phyloP scores from a whole-genome alignment of 2,113 vertebrate genomes.

The Spermophilus dauricus region DNA sequence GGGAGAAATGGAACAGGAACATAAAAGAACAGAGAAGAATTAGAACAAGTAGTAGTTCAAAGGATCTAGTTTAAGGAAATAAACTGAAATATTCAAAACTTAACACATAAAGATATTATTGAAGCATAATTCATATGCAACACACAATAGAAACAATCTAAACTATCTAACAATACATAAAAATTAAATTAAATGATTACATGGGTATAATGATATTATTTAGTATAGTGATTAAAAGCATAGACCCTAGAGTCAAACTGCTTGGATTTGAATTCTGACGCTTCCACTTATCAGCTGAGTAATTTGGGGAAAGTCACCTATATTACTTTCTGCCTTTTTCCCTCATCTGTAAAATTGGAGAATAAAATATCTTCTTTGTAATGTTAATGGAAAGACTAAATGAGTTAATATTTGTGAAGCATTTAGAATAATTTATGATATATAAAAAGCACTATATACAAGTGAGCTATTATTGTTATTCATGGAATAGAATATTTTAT shows the following conservation, averaged over 20 bases:
- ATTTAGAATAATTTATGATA: neutral
- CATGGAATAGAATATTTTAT: neutral
- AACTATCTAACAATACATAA: neutral
- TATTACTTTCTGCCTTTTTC: neutral
- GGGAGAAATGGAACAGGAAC: neutral
- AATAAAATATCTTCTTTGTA: neutral
- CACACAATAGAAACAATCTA: neutral
- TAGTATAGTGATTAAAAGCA: neutral
- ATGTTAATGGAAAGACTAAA: neutral
- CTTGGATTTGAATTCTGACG: neutral
- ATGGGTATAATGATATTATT: neutral
- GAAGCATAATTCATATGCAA: neutral
- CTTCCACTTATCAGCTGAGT: neutral
- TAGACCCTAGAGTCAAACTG: neutral
- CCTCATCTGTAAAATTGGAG: neutral
- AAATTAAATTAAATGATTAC: neutral
- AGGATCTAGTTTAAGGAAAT: neutral
- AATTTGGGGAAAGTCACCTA: neutral
- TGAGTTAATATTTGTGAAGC: neutral
- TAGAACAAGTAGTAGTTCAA: neutral
- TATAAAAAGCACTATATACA: neutral
- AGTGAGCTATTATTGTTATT: neutral
- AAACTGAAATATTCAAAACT: neutral
- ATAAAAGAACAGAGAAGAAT: neutral
- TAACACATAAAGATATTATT: neutral